These are phyloP conservation scores for Limonius californicus DNA, from an alignment of 1,140 invertebrate genomes.

Conservation along the genomic window DNA sequence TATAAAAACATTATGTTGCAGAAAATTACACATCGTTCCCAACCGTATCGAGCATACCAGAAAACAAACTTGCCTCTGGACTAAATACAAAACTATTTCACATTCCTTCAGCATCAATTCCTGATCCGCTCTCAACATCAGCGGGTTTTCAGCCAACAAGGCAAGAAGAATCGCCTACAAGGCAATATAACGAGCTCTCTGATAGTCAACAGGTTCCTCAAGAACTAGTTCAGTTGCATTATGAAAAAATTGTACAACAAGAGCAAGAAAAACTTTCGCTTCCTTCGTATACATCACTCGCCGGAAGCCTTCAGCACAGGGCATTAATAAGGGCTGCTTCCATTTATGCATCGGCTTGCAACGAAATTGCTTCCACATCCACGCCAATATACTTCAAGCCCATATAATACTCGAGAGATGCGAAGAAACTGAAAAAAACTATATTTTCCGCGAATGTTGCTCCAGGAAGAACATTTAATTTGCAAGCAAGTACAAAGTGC, in stretches of 20 bases:
- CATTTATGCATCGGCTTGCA: conserved; percentile 35
- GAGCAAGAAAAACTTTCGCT: conserved; percentile 23
- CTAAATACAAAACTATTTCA: background rate
- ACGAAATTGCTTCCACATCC: conserved; percentile 29
- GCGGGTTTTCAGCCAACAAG: conserved; percentile 8
- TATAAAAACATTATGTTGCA: too few relatives aligned
- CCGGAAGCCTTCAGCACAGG: conserved; percentile 33
- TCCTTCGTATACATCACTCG: conserved; percentile 33
- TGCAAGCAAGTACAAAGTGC: too few relatives aligned
- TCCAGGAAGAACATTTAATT: background rate
- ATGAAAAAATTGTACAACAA: conserved; percentile 18
- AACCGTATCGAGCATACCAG: background rate
- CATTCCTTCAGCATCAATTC: background rate
- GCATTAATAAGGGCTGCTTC: conserved; percentile 34
- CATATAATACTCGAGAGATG: too few relatives aligned
- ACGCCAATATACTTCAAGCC: conserved; percentile 31
- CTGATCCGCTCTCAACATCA: background rate
- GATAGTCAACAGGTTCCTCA: background rate
- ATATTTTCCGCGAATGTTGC: background rate
- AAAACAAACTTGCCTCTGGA: background rate
- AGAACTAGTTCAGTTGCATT: conserved; percentile 2
- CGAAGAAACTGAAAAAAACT: too few relatives aligned
- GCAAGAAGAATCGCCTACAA: background rate
- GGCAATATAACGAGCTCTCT: background rate
- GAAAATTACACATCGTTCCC: background rate